A percentile compares a stretch with the other conserved stretches of the same genome.
These are phyloP conservation scores for Drosophila pruinosa DNA, from an alignment of 1,140 invertebrate species.

Conservation along the genomic window DNA sequence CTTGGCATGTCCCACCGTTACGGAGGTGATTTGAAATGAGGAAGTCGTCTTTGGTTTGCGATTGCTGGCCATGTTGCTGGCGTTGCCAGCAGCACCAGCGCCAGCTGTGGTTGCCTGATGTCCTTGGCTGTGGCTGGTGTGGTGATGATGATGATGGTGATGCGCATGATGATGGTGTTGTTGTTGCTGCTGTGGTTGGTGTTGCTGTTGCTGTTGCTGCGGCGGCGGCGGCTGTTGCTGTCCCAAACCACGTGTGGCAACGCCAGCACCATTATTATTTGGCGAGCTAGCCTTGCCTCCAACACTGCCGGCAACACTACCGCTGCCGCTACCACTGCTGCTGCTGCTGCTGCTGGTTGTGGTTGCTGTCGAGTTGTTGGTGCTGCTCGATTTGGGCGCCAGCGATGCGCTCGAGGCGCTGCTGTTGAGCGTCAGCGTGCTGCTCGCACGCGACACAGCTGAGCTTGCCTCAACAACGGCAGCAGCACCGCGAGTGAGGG, in stretches of 20 bases:
- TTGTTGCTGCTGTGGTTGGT: slow-evolving; percentile 30
- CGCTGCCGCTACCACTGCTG: slow-evolving; percentile 11
- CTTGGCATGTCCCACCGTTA: slow-evolving; percentile 87
- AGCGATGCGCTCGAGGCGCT: slow-evolving; percentile 58
- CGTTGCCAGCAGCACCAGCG: background rate
- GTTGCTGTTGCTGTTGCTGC: slow-evolving; percentile 39
- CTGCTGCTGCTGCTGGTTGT: slow-evolving; percentile 22
- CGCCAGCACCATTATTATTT: slow-evolving; percentile 69
- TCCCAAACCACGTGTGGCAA: slow-evolving; percentile 5
- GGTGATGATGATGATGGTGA: slow-evolving; percentile 42
- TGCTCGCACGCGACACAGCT: slow-evolving; percentile 36
- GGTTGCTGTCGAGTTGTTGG: slow-evolving; percentile 30
- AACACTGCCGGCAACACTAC: slow-evolving; percentile 42
- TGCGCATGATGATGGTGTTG: slow-evolving; percentile 50
- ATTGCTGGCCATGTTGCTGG: slow-evolving; percentile 23
- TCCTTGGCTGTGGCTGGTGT: slow-evolving; percentile 67
- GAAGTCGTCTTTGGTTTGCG: slow-evolving; percentile 85
- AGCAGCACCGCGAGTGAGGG: slow-evolving; percentile 52
- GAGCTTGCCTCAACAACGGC: slow-evolving; percentile 31
- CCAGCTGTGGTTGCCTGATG: slow-evolving; percentile 45
- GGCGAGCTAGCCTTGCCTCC: slow-evolving; percentile 73
- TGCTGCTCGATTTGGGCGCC: slow-evolving; percentile 67
- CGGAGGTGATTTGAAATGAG: slow-evolving; percentile 96
- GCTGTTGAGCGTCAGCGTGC: slow-evolving; percentile 44
- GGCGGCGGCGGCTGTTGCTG: slow-evolving; percentile 32